Conservation (phyloP, 2,888 invertebrate species). For the Hypsopygia costalis region DNA sequence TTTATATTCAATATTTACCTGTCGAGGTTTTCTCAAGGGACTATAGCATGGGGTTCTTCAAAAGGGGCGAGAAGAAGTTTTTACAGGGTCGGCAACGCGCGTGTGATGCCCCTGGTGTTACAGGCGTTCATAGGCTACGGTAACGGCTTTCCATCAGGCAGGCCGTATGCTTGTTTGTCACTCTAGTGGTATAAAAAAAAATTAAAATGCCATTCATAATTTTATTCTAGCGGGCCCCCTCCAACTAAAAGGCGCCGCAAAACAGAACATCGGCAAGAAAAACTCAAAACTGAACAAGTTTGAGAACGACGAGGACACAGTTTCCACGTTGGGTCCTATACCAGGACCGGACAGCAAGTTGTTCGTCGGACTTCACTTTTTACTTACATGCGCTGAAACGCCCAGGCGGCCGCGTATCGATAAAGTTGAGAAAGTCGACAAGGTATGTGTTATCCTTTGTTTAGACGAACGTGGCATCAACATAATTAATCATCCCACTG, state of each 20-base stretch:
- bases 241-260: constrained; percentile 75
- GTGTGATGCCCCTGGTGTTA: too few species aligned
- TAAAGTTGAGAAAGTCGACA: constrained; percentile 32
- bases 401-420: constrained; percentile 35
- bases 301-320: constrained; percentile 67
- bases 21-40: too few species aligned
- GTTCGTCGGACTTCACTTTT: constrained; percentile 79
- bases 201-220: too few species aligned
- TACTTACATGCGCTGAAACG: constrained; percentile 79
- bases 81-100: too few species aligned
- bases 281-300: constrained; percentile 70
- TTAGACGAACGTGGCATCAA: not conserved
- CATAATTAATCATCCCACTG: too few species aligned
- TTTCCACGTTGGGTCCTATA: constrained; percentile 77
- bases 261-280: constrained; percentile 74
- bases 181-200: too few species aligned
- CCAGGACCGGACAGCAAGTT: constrained; percentile 61
- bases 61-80: too few species aligned
- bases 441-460: constrained; percentile 21
- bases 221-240: constrained; percentile 59
- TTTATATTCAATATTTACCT: too few species aligned
- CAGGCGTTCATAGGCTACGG: too few species aligned
- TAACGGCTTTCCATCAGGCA: too few species aligned
- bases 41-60: too few species aligned
- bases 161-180: too few species aligned